These are phyloP conservation scores for Cryptophagus acutangulus DNA, from an alignment of 2,888 invertebrate genomes.

Conservation along the genomic window DNA sequence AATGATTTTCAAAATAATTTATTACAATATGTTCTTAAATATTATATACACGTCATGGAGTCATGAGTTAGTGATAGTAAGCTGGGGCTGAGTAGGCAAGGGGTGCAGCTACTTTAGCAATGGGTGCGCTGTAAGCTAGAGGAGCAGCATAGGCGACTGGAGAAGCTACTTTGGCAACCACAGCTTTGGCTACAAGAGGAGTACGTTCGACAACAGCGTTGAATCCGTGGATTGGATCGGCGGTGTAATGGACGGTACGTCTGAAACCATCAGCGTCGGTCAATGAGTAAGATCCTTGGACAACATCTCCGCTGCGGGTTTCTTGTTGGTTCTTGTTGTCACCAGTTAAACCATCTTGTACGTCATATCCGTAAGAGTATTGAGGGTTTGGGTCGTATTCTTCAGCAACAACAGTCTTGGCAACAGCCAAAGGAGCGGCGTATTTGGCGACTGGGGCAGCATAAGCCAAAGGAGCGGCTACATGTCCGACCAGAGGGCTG, in stretches of 20 bases:
- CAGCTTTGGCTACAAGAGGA: constrained; percentile 43
- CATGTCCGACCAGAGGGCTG: no score
- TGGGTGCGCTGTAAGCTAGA: constrained; percentile 16
- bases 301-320: constrained; percentile 50
- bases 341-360: not conserved
- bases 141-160: constrained; percentile 20
- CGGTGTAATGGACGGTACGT: constrained; percentile 51
- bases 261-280: constrained; percentile 52
- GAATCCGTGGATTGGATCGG: constrained; percentile 53
- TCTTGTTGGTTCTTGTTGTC: constrained; percentile 50
- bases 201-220: constrained; percentile 52
- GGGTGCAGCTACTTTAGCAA: constrained; percentile 17
- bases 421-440: constrained; percentile 28
- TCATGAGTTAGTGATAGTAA: no score
- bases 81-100: constrained; percentile 26
- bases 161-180: not conserved
- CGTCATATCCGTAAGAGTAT: not conserved
- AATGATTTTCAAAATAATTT: no score
- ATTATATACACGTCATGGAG: no score
- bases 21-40: no score
- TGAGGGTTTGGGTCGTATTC: constrained; percentile 28
- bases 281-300: constrained; percentile 51
- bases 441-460: constrained; percentile 36
- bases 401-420: constrained; percentile 27
- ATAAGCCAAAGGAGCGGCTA: constrained; percentile 25